Percentiles rank a stretch among this genome's conserved stretches.
Conservation (phyloP, 2,888 invertebrate genomes). For the Drosophila bunnanda region DNA sequence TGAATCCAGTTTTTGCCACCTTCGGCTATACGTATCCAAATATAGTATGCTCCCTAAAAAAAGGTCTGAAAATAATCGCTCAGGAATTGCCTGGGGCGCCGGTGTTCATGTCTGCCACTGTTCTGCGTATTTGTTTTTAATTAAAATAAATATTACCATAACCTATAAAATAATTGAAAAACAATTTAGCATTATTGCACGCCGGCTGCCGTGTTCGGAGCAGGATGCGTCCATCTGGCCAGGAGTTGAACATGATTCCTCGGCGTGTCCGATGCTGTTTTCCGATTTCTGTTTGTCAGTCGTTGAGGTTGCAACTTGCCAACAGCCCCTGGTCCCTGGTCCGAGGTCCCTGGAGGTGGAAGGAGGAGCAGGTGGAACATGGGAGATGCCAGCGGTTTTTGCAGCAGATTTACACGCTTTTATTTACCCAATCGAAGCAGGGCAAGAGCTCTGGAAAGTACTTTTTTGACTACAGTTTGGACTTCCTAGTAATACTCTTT, state of each 20-base stretch:
- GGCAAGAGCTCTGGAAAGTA: neutral
- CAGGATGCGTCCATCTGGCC: slow-evolving; percentile 10
- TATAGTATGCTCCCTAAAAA: slow-evolving; percentile 5
- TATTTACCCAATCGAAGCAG: slow-evolving; percentile 42
- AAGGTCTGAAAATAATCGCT: slow-evolving; percentile 17
- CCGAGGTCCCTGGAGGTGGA: neutral
- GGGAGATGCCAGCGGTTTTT: slow-evolving; percentile 27
- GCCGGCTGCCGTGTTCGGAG: slow-evolving; percentile 7
- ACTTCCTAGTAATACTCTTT: neutral
- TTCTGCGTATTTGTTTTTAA: slow-evolving; percentile 74
- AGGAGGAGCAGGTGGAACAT: neutral
- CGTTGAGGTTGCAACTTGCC: slow-evolving; percentile 39
- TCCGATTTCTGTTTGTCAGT: slow-evolving; percentile 43
- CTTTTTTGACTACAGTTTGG: no score
- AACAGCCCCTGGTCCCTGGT: neutral
- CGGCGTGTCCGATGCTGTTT: slow-evolving; percentile 19
- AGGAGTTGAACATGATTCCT: slow-evolving; percentile 28
- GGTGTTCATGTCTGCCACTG: slow-evolving; percentile 40
- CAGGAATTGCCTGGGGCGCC: slow-evolving; percentile 15
- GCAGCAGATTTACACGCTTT: slow-evolving; percentile 60
- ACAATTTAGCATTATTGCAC: slow-evolving; percentile 75
- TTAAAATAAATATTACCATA: slow-evolving; percentile 81
- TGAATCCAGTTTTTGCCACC: slow-evolving; percentile 32
- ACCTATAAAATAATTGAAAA: slow-evolving; percentile 82
- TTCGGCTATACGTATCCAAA: neutral